These are phyloP conservation scores for Craterocephalus amniculus DNA, from an alignment of 2,797 vertebrate species.

Conservation along the genomic window DNA sequence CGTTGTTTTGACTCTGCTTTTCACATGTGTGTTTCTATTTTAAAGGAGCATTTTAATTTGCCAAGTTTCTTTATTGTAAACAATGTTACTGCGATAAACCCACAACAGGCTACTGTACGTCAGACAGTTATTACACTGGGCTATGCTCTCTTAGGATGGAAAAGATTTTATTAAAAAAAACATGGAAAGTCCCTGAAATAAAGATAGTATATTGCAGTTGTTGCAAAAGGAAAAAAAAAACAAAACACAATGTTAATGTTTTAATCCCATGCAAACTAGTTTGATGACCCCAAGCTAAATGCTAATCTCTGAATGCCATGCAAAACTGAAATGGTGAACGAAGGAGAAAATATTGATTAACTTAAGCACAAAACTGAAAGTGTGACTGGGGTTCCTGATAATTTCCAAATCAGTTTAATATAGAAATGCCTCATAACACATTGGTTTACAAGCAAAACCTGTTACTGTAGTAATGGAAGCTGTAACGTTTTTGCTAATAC, in stretches of 20 bases:
- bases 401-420: too few relatives aligned
- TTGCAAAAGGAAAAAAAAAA: background rate
- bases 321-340: too few relatives aligned
- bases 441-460: too few relatives aligned
- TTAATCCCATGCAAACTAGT: background rate
- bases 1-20: constrained; percentile 23
- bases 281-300: background rate
- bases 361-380: background rate
- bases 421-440: too few relatives aligned
- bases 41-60: background rate
- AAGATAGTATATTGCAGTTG: background rate
- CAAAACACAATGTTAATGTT: too few relatives aligned
- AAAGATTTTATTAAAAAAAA: background rate
- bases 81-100: background rate
- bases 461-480: too few relatives aligned
- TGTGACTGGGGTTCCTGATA: too few relatives aligned
- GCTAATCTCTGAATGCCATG: background rate
- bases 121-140: background rate
- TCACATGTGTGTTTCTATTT: constrained; percentile 10
- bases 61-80: constrained; percentile 11
- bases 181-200: background rate
- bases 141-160: background rate
- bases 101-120: too few relatives aligned
- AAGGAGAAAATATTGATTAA: too few relatives aligned
- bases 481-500: background rate